Base-by-base conservation (phyloP, 2,888 invertebrate species). In the Catocala nupta region DNA sequence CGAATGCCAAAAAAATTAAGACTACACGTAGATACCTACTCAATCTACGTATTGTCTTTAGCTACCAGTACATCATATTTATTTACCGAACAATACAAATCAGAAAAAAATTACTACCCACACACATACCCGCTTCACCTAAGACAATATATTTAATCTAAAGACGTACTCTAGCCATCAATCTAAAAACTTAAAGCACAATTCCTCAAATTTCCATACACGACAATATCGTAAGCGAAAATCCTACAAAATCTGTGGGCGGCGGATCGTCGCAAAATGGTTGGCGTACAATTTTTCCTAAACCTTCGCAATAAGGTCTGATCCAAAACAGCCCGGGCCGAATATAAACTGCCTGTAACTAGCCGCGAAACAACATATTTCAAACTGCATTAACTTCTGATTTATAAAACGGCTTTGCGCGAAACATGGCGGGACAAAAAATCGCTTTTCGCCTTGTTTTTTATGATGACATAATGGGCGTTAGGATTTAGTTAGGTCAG, bases 301-400 rank as follows among this genome's bases (percentile, higher is more conserved):
- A 80, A 78, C 70, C 73, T 56, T 62, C 59, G 62, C 73, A 77
- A 71, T 82, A 83, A 82, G 75, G 74, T 61, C 16, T 70, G 78
- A 71, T 78, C 81, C 79, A 47, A 25, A 61, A 13, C 25, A 49
- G 60, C 65, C 76, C 67, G 63, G 70, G 71, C 77, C 71, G 89
- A 83, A 90, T 90, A 90, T 87, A 90, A 90, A 90, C 90, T 73
- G 87, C 88, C 81, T 71, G 80, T 88, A 88, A 88, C 83, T 84
- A 84, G 81, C 74, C 67, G 71, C 72, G 73, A 70, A 78, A 76
- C 81, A 81, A 85, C 88, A 89, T 89, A 88, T 85, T 85, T 89
- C 89, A 89, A 82, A 84, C 76, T 81, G 88, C 83, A 89, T 89
- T 89, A 89, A 83, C 81, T 69, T 59, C 83, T 89, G 89, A 89